Conservation (phyloP, 1,140 invertebrate species). For the Phthorimaea operculella region DNA sequence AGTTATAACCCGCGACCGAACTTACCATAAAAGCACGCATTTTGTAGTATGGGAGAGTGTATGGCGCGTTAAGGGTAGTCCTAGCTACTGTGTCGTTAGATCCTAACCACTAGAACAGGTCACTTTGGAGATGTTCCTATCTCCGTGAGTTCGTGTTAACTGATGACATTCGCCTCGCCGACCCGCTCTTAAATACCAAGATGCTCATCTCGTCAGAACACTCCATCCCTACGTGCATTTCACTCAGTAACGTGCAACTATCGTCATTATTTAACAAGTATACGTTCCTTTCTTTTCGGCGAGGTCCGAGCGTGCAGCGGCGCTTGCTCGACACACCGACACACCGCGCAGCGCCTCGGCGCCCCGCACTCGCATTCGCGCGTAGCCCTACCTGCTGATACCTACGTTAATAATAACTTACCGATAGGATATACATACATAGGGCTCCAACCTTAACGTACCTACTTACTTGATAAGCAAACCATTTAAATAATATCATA, state of each 20-base stretch:
- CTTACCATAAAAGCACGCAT: conserved; percentile 63
- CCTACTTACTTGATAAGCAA: too few relatives aligned
- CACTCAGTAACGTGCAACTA: conserved; percentile 59
- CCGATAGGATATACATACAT: neutral
- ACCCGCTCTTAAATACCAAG: conserved; percentile 63
- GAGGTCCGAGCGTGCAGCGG: conserved; percentile 32
- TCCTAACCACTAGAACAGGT: conserved; percentile 33
- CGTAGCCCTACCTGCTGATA: neutral
- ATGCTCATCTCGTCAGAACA: conserved; percentile 60
- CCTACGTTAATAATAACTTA: neutral
- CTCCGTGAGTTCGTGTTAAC: conserved; percentile 54
- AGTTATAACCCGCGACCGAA: conserved; percentile 28
- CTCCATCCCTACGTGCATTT: conserved; percentile 64
- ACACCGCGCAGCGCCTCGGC: conserved; percentile 49
- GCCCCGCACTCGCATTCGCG: conserved; percentile 34
- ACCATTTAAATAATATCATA: too few relatives aligned
- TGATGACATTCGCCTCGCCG: conserved; percentile 61
- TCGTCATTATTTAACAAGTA: conserved; percentile 63
- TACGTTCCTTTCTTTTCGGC: conserved; percentile 63
- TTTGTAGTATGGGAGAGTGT: conserved; percentile 39
- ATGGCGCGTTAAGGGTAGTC: conserved; percentile 18
- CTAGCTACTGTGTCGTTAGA: conserved; percentile 26
- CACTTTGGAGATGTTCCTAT: conserved; percentile 56
- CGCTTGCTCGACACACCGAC: conserved; percentile 52
- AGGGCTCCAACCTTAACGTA: neutral